Base-by-base conservation (phyloP, 2,113 vertebrate genomes). In the Pterocles gutturalis region DNA sequence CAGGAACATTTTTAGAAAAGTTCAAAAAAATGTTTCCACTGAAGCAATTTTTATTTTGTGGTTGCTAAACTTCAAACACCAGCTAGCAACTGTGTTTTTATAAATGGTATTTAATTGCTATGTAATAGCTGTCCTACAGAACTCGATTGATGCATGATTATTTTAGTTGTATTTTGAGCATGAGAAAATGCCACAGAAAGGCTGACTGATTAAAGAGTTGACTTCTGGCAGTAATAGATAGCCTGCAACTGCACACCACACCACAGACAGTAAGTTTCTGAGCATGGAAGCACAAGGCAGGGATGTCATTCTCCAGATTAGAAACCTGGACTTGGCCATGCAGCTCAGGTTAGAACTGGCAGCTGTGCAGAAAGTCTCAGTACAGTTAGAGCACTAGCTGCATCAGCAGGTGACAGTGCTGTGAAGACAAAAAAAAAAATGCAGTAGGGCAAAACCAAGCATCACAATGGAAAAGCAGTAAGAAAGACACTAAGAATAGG, bases 231-330 rank as follows among this genome's bases (percentile, higher is more conserved):
- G 76, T 89, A 83, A 87, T 88, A 60, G 66, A 78, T 71, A 78
- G 57, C 43, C 69, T 96, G 95, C 85, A 87, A 79, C 95, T 96
- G 84, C 92, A 89, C 53, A 95, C 89, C 15, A 3, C 61, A 64
- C 67, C 87, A 71, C 73, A 95, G 84, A 83, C 71, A 95, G 91
- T 65, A 88, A 90, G 89, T 96, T 96, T 94, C 93, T 96, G 92
- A 93, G 87, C 38, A 83, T 86, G 94, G 87, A 96, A 96, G 93
- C 83, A 60, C 81, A 88, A 96, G 96, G 96, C 95, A 98, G 94
- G 96, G 97, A 98, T 79, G 96, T 98, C 97, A 98, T 97, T 96
- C 96, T 98, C 95, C 97, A 92, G 93, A 96, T 98, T 97, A 98
- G 97, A 93, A 96, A 95, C 96, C 90, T 97, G 94, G 92, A 86